These are phyloP conservation scores for Sitobion miscanthi DNA, from an alignment of 1,140 invertebrate genomes.

Conservation along the genomic window DNA sequence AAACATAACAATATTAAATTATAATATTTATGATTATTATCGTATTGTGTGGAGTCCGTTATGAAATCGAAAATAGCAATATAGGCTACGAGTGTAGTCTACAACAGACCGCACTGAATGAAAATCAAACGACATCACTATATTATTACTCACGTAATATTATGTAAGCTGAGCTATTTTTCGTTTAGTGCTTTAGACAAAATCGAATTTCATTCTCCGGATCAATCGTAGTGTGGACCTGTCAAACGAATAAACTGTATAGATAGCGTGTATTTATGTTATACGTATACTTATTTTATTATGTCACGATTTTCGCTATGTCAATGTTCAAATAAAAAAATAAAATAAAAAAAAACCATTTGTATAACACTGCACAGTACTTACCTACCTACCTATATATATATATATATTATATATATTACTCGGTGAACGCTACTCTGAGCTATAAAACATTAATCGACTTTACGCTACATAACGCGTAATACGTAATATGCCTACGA, in stretches of 20 bases:
- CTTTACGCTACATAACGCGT: neutral
- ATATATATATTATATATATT: neutral
- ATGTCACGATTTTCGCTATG: neutral
- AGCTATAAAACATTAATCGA: conserved; percentile 12
- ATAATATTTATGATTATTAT: neutral
- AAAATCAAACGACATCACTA: neutral
- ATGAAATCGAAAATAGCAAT: neutral
- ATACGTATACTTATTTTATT: neutral
- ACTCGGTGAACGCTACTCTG: neutral
- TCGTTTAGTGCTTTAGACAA: neutral
- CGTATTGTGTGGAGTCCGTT: neutral
- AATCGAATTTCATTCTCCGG: neutral
- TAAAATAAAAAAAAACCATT: neutral
- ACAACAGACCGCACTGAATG: too few relatives aligned
- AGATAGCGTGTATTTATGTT: too few relatives aligned
- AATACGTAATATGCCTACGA: neutral
- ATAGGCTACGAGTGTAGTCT: too few relatives aligned
- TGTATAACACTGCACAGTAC: neutral
- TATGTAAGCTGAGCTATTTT: neutral
- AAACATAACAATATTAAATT: too few relatives aligned
- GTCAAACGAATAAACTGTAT: neutral
- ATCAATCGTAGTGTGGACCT: neutral
- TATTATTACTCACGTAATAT: neutral
- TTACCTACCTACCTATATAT: too few relatives aligned
- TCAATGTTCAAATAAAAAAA: neutral